These are phyloP conservation scores for Drosophila setifemur DNA, from an alignment of 1,140 invertebrate genomes.

Conservation along the genomic window DNA sequence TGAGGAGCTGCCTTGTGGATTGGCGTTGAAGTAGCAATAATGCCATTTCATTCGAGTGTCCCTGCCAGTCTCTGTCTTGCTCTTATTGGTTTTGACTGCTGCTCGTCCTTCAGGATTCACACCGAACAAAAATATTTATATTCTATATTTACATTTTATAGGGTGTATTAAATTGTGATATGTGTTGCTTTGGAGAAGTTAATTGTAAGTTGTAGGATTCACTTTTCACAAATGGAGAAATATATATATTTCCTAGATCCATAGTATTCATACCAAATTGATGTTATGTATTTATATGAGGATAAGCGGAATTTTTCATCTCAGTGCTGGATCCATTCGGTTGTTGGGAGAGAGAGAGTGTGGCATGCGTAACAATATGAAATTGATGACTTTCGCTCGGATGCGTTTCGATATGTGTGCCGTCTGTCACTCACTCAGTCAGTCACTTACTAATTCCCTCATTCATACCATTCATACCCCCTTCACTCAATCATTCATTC, in stretches of 20 bases:
- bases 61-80: slow-evolving; percentile 44
- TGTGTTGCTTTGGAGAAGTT: no score
- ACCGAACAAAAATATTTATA: no score
- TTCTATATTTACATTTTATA: no score
- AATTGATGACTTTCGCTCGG: slow-evolving; percentile 79
- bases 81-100: slow-evolving; percentile 64
- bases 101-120: no score
- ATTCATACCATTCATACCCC: slow-evolving; percentile 29
- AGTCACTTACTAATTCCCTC: slow-evolving; percentile 29
- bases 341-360: slow-evolving; percentile 36
- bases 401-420: slow-evolving; percentile 73
- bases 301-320: no score
- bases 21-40: slow-evolving; percentile 79
- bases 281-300: no score
- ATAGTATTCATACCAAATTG: no score
- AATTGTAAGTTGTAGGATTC: no score
- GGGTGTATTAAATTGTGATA: no score
- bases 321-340: slow-evolving; percentile 20
- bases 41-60: slow-evolving; percentile 77
- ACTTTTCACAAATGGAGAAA: no score
- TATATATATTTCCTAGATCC: no score
- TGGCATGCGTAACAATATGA: slow-evolving; percentile 81
- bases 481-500: slow-evolving; percentile 40
- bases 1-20: slow-evolving; percentile 52
- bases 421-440: slow-evolving; percentile 47